Evolutionary conservation across 2,888 invertebrate species (phyloP).

Genomic region (Perdita meconis): DNA sequence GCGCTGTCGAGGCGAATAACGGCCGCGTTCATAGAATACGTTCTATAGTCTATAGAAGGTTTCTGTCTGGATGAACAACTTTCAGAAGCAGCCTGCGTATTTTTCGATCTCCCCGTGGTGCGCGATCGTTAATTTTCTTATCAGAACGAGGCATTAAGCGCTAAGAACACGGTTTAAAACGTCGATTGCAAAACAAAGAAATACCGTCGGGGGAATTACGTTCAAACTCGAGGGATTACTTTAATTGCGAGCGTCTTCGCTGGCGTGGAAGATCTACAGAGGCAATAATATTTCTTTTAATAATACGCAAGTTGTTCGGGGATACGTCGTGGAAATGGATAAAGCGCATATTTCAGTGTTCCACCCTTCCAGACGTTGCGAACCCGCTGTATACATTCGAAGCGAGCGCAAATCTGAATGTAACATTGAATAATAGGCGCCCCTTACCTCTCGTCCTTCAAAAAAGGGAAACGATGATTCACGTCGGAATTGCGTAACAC

Average conservation of each 20-base stretch:
- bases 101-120: background rate
- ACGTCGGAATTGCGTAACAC: background rate
- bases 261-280: too few relatives aligned
- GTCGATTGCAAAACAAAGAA: background rate
- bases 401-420: background rate
- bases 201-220: background rate
- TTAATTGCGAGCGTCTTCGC: background rate
- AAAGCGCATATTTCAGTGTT: background rate
- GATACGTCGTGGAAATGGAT: background rate
- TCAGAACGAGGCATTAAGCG: background rate
- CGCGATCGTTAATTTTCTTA: background rate
- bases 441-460: too few relatives aligned
- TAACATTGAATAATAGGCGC: background rate
- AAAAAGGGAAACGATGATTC: background rate
- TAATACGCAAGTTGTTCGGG: background rate
- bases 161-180: too few relatives aligned
- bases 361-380: background rate
- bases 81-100: too few relatives aligned
- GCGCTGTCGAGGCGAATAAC: background rate
- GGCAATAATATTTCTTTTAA: background rate
- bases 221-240: background rate
- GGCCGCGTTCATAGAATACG: background rate
- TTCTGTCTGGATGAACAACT: too few relatives aligned
- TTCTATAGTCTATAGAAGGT: background rate
- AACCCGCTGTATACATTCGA: background rate